Conservation (phyloP, 2,888 invertebrate species). For the Drosophila flavopinicola region DNA sequence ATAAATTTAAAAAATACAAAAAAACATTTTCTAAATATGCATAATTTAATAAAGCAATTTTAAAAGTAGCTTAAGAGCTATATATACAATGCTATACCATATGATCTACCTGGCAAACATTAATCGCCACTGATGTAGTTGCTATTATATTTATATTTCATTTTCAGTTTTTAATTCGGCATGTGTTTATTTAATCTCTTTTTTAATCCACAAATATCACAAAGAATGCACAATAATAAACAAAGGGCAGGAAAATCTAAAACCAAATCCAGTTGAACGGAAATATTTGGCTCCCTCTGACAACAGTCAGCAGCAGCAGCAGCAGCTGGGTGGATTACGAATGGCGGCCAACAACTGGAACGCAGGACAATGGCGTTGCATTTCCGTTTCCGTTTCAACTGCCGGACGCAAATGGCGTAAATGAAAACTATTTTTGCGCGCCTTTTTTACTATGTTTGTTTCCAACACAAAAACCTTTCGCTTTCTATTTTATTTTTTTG, state of each 20-base stretch:
- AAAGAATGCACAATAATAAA: slow-evolving; percentile 8
- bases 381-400: slow-evolving; percentile 69
- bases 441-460: slow-evolving; percentile 15
- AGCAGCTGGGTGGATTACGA: too few relatives aligned
- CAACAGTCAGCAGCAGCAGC: slow-evolving; percentile 36
- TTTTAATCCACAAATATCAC: not conserved
- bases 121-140: too few relatives aligned
- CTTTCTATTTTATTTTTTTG: slow-evolving; percentile 35
- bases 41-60: too few relatives aligned
- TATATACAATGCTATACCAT: too few relatives aligned
- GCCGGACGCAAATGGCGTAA: slow-evolving; percentile 65
- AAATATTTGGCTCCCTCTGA: slow-evolving; percentile 56
- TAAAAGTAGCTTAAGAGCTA: too few relatives aligned
- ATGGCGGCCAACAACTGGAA: slow-evolving; percentile 38
- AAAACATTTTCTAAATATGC: not conserved
- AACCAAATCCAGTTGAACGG: slow-evolving; percentile 56
- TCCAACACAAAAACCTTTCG: slow-evolving; percentile 5
- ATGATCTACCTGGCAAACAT: too few relatives aligned
- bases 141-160: too few relatives aligned
- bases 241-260: slow-evolving; percentile 30
- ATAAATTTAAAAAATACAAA: not conserved
- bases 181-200: too few relatives aligned
- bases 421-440: slow-evolving; percentile 61
- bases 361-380: slow-evolving; percentile 66
- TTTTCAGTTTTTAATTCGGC: too few relatives aligned